Evolutionary conservation across 2,797 vertebrate species (phyloP).

Genomic region (Neosilurus mollespiculum): DNA sequence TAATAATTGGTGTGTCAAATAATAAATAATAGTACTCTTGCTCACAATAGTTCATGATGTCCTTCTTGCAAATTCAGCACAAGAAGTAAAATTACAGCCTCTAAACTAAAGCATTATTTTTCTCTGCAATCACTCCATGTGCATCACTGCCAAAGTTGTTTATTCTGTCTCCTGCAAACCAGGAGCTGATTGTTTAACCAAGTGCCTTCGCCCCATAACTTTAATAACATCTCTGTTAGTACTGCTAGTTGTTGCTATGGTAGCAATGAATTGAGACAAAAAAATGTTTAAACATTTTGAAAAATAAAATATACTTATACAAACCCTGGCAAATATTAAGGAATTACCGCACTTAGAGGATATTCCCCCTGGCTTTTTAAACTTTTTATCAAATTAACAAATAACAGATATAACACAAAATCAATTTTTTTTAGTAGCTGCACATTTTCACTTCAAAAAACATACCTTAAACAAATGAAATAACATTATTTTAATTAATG

Average conservation of each 20-base stretch:
- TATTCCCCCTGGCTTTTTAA: too few relatives aligned
- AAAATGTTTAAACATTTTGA: not conserved
- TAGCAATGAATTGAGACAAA: constrained; percentile 23
- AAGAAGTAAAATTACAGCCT: constrained; percentile 2
- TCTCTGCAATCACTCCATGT: constrained; percentile 14
- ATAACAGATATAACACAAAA: too few relatives aligned
- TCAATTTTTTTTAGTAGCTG: too few relatives aligned
- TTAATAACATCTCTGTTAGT: constrained; percentile 15
- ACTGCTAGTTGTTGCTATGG: constrained; percentile 27
- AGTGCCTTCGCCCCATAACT: constrained; percentile 15
- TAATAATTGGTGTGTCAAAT: constrained; percentile 23
- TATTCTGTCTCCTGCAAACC: constrained; percentile 9
- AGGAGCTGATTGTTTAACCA: constrained; percentile 22
- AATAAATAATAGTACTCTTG: not conserved
- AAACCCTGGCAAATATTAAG: too few relatives aligned
- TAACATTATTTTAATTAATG: too few relatives aligned
- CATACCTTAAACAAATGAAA: too few relatives aligned
- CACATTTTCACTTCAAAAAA: too few relatives aligned
- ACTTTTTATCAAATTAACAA: too few relatives aligned
- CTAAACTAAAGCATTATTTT: not conserved
- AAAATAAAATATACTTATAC: too few relatives aligned
- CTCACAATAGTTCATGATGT: not conserved
- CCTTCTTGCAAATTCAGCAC: constrained; percentile 1
- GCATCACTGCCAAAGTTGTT: constrained; percentile 28
- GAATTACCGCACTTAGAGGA: too few relatives aligned